Conservation (phyloP, 2,113 vertebrate genomes). For the Pteropus alecto region DNA sequence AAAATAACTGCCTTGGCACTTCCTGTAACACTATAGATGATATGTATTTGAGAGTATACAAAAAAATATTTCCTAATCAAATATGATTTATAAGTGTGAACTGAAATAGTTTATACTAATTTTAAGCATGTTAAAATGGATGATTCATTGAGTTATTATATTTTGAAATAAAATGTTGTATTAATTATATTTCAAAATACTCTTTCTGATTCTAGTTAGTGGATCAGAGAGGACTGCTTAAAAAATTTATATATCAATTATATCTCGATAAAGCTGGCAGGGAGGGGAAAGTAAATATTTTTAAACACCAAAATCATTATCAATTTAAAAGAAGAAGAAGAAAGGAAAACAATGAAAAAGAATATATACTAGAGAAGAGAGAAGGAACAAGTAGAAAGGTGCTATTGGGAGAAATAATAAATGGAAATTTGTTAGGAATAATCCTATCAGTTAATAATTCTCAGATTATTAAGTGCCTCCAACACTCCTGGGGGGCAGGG, state of each 20-base stretch:
- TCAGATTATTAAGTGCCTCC: neutral
- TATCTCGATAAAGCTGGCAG: neutral
- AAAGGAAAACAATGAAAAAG: neutral
- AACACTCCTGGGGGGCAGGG: neutral
- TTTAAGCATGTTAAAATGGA: neutral
- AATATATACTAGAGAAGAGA: neutral
- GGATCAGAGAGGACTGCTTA: neutral
- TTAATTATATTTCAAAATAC: neutral
- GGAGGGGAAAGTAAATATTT: neutral
- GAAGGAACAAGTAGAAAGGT: neutral
- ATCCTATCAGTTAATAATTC: no score
- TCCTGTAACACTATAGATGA: neutral
- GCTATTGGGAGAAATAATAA: neutral
- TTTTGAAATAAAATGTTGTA: conserved; percentile 4
- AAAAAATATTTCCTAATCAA: neutral
- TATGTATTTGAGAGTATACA: neutral
- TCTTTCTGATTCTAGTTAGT: neutral
- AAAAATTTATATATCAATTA: neutral
- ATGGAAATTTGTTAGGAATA: neutral
- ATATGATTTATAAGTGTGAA: neutral
- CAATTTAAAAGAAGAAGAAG: neutral
- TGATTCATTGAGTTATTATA: neutral
- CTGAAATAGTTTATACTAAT: neutral
- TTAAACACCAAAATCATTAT: neutral
- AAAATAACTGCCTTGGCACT: conserved; percentile 23